Evolutionary conservation across 2,113 vertebrate species (phyloP), one percentile per base, ranked within the genome.

Genomic region (Natator depressus): DNA sequence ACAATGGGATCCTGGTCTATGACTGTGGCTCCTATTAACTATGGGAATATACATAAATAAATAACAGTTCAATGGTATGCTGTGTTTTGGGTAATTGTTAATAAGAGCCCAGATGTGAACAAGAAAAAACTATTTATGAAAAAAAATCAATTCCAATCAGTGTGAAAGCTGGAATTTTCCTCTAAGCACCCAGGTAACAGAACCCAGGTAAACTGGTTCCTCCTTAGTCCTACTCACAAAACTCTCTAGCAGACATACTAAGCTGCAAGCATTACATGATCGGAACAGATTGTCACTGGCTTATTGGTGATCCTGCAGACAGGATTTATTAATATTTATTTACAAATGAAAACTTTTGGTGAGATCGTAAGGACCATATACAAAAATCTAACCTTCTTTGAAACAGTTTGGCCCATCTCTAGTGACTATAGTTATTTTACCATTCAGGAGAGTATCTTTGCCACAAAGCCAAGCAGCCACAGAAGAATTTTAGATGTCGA

Each of bases 401-500:
- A 47, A 85, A 84, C 82, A 96, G 31, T 46, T 82, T 55, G 38
- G 35, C 24, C 80, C 10, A 82, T 91, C 38, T 14, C 13, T 6
- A 35, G 35, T 42, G 84, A 35, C 53, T 89, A 10, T n/a, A 38
- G 80, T 57, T 75, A 31, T 85, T 87, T 87, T 87, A 72, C 69
- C 53, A 82, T 94, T 93, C 57, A 84, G 79, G 88, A 65, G 3
- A 94, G 35, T 16, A 88, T 82, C 88, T 90, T 53, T 90, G 82
- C 75, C 92, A 89, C 38, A 89, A 79, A 85, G 65, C 84, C 93
- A 95, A 87, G 35, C 91, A 89, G 46, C 14, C 65, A 93, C 47
- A 93, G 46, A 38, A 95, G 38, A 94, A 90, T 59, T 93, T 93
- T 95, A 81, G 89, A 94, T 89, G 76, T 57, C 93, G 81, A 82